Evolutionary conservation across 2,888 invertebrate species (phyloP), one percentile per base, ranked within the genome.

Genomic region (Argyra leucocephala): DNA sequence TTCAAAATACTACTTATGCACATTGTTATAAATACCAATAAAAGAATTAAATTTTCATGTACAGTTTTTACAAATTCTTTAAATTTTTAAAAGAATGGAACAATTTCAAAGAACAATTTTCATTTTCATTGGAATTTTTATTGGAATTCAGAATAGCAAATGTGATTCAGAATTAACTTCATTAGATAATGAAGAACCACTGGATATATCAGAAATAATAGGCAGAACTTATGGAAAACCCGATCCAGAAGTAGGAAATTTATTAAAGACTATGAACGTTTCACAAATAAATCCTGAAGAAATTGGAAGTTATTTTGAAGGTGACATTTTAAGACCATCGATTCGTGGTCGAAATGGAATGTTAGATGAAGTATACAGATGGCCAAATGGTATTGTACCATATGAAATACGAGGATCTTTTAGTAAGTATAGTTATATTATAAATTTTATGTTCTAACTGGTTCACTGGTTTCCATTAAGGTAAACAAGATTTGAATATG

Each of bases 271-370:
- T 3, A 15, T 21, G 22, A 61, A 61, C 31, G 18, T 26, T 31
- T n/a, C 71, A 9, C 58, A 57, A 0, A 80, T 84, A 65, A 91
- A 91, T 76, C 90, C 91, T 0, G 92, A 92, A 75, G 92, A 92
- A 74, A 77, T 88, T 74, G 90, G 91, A 0, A 84, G 83, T 63
- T 91, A 91, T 72, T 83, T 85, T 0, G 88, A 92, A 75, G 90
- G 90, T 7, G 92, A 92, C 72, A 90, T 91, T 65, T 78, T 91
- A 36, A 84, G 89, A 70, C 87, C 88, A 0, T 70, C 70, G 24
- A 66, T 37, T 1, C 71, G 71, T 22, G 67, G 64, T 0, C 26
- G 85, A 69, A 90, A 88, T 69, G 90, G 89, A 0, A 73, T 89
- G 5, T 81, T 81, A 22, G 82, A 84, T 0, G 81, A 83, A 60